phyloP scores from a whole-genome alignment of 1,140 invertebrate species.

The Nylanderia fulva region DNA sequence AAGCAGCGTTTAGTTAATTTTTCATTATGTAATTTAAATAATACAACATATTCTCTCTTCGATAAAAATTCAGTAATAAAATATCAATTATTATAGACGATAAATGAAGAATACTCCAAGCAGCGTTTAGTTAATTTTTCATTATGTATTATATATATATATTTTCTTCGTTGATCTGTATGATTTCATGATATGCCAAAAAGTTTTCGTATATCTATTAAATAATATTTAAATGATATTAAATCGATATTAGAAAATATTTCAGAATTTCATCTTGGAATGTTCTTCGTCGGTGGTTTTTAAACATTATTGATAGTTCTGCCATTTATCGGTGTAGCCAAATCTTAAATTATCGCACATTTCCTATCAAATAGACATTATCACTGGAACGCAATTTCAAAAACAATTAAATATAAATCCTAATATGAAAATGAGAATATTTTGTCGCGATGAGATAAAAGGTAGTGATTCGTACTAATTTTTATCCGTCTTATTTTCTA shows the following conservation, averaged over 20 bases:
- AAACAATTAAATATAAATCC: background rate
- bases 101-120: background rate
- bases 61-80: conserved; percentile 16
- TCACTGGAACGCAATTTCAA: background rate
- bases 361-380: background rate
- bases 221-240: background rate
- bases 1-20: background rate
- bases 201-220: too few relatives aligned
- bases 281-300: background rate
- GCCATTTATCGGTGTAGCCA: background rate
- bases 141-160: too few relatives aligned
- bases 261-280: background rate
- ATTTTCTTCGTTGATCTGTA: background rate
- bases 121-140: background rate
- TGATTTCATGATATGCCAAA: background rate
- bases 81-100: conserved; percentile 12
- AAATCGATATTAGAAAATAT: background rate
- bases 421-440: background rate
- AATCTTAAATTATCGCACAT: background rate
- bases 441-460: conserved; percentile 6
- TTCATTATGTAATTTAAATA: conserved; percentile 45
- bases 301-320: background rate
- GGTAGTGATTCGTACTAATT: background rate
- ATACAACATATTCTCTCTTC: background rate
- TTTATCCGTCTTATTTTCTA: too few relatives aligned